These are phyloP conservation scores for Trichogramma evanescens DNA, from an alignment of 2,888 invertebrate genomes.

Conservation along the genomic window DNA sequence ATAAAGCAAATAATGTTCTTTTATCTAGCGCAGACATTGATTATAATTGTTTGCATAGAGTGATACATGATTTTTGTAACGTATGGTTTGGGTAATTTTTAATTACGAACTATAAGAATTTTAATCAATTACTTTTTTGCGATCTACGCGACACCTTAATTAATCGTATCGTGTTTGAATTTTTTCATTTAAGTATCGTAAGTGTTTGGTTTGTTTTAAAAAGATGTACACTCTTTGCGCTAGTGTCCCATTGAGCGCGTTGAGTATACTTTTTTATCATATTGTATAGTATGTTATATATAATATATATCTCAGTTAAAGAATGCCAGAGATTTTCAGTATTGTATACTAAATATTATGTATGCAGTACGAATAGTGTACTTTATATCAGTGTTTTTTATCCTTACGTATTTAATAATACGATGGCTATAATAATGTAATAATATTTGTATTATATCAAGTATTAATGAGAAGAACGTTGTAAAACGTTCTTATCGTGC, in stretches of 20 bases:
- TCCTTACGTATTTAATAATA: conserved; percentile 15
- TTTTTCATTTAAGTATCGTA: conserved; percentile 10
- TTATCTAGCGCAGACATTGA: too few relatives aligned
- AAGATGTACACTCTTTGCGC: conserved; percentile 18
- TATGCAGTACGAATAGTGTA: too few relatives aligned
- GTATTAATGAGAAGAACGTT: conserved; percentile 5
- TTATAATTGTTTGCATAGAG: too few relatives aligned
- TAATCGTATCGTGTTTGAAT: not conserved
- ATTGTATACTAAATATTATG: too few relatives aligned
- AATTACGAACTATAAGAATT: too few relatives aligned
- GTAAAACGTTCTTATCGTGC: not conserved
- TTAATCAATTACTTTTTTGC: not conserved
- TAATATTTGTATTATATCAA: too few relatives aligned
- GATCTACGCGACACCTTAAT: conserved; percentile 19
- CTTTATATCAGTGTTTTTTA: conserved; percentile 21
- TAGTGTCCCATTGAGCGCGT: not conserved
- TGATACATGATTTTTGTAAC: too few relatives aligned
- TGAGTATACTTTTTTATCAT: conserved; percentile 13
- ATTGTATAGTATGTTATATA: conserved; percentile 18
- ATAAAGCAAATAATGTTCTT: too few relatives aligned
- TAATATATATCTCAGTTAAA: conserved; percentile 19
- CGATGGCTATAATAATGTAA: not conserved
- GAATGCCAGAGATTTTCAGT: conserved; percentile 1
- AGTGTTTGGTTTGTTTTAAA: conserved; percentile 23
- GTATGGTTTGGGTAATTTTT: too few relatives aligned